Evolutionary conservation across 2,888 invertebrate species (phyloP).

Genomic region (Prenolepis imparis): DNA sequence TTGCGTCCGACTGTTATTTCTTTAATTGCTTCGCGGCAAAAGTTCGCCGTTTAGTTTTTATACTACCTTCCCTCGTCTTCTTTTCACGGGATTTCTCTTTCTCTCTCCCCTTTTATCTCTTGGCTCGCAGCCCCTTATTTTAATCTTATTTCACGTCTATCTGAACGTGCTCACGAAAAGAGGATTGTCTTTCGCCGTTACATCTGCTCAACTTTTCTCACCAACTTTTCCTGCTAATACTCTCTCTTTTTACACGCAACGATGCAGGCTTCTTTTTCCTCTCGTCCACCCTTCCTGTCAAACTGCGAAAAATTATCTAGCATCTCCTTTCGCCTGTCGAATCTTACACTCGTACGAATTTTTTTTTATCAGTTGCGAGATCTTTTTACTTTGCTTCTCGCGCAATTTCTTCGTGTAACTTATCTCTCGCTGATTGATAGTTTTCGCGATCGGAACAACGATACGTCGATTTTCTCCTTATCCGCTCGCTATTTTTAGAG

Average conservation of each 20-base stretch:
- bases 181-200: constrained; percentile 29
- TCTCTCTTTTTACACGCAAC: constrained; percentile 13
- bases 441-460: constrained; percentile 17
- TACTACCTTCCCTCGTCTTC: background rate
- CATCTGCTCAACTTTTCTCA: constrained; percentile 29
- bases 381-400: background rate
- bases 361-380: background rate
- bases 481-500: background rate
- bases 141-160: constrained; percentile 49
- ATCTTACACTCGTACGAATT: constrained; percentile 8
- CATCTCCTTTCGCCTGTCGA: background rate
- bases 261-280: background rate
- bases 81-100: background rate
- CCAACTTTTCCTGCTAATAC: constrained; percentile 4
- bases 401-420: constrained; percentile 8
- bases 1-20: constrained; percentile 23
- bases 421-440: constrained; percentile 25
- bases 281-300: background rate
- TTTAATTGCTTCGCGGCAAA: constrained; percentile 22
- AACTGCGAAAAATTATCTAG: constrained; percentile 26
- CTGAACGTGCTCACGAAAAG: constrained; percentile 40
- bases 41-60: constrained; percentile 19
- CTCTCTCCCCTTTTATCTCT: constrained; percentile 14
- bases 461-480: background rate
- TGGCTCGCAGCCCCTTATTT: constrained; percentile 3